Percentiles rank a stretch among this genome's conserved stretches.
Conservation (phyloP, 2,888 invertebrate species). For the Chrysomela aeneicollis region DNA sequence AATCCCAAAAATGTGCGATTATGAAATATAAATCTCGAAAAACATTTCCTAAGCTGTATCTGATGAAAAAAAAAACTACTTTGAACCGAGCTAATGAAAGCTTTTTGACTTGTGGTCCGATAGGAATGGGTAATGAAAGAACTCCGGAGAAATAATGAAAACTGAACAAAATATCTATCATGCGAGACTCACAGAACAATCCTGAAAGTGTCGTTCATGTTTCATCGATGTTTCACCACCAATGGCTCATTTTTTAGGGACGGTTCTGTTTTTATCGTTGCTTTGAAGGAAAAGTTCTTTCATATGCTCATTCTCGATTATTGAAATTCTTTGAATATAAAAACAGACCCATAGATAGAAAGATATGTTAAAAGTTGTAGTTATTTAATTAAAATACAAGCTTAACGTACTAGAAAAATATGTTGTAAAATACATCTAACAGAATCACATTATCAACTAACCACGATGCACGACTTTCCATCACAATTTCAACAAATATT, state of each 20-base stretch:
- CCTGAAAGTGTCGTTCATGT: no score
- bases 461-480: conserved; percentile 37
- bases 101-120: neutral
- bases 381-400: conserved; percentile 38
- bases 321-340: conserved; percentile 12
- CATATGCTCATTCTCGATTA: conserved; percentile 6
- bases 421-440: conserved; percentile 42
- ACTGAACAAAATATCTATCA: no score
- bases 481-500: conserved; percentile 41
- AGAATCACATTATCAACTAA: conserved; percentile 42
- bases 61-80: no score
- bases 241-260: neutral
- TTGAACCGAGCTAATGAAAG: neutral
- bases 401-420: conserved; percentile 42
- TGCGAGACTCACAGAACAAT: no score
- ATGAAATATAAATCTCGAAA: no score
- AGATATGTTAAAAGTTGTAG: conserved; percentile 42
- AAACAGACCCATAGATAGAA: conserved; percentile 28
- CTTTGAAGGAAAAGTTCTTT: neutral
- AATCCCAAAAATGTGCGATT: no score
- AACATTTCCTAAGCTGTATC: no score
- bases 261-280: conserved; percentile 19
- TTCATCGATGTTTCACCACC: no score
- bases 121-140: neutral
- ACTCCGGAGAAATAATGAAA: neutral